Base-by-base conservation (phyloP, 2,797 vertebrate species). In the Naso thynnoides region DNA sequence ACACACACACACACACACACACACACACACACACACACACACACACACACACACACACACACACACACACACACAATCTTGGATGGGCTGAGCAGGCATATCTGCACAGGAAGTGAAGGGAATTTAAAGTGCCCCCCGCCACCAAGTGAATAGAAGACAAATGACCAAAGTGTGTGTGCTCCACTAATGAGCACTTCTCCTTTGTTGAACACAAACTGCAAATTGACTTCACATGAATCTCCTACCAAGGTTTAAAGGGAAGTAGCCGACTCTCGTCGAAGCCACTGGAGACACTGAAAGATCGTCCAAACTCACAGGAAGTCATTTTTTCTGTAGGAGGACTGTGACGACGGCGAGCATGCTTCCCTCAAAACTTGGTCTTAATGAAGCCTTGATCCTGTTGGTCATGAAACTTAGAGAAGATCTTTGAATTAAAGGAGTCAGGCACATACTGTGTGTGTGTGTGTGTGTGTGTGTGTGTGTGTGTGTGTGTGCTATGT, bases 111-210 rank as follows among this genome's bases (percentile, higher is more conserved):
- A 84, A 88, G 88, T 55, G 19, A 68, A 83, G 81, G 78, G 90
- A 91, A 84, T 90, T 91, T 86, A 85, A 91, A 91, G 82, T 85
- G 81, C 88, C 85, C 89, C 69, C 83, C 76, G 89, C 88, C 92
- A 91, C 90, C 87, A 86, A 75, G 57, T 85, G 80, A 93, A 91
- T 36, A 76, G 90, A 91, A 93, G 95, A 94, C 84, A 92, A 92
- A 94, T 86, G 88, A 88, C 86, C 86, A 80, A 77, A 81, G 81
- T 67, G 78, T 81, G 79, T 73, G 78, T 58, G 78, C 72, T 61
- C 63, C 76, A 18, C 92, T 93, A 94, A 93, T 90, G 91, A 94
- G 91, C 82, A 76, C 67, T 44, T 73, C 67, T 67, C 90, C 81
- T 86, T 91, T 93, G 93, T 92, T 83, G 82, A 72, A 83, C 86